These are phyloP conservation scores for Apamea anceps DNA, from an alignment of 2,888 invertebrate species.

Conservation along the genomic window DNA sequence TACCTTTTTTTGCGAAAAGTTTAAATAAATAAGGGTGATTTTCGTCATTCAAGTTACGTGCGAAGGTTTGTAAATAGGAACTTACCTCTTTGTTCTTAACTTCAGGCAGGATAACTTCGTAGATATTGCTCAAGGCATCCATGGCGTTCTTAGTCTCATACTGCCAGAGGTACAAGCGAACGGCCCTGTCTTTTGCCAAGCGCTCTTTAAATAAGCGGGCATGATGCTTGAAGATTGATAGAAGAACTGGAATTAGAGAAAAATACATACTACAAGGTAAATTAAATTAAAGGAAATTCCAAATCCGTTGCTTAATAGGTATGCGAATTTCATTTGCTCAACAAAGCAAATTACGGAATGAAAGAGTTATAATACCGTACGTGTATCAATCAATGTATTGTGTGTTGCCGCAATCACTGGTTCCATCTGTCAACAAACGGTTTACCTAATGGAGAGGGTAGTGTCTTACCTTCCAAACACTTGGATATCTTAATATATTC, in stretches of 20 bases:
- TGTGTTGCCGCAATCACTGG: too few species aligned
- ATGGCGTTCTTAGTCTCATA: conserved; percentile 34
- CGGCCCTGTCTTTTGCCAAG: conserved; percentile 58
- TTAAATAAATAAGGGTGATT: too few species aligned
- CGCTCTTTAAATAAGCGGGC: conserved; percentile 73
- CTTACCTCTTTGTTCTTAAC: conserved; percentile 27
- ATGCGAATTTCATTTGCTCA: too few species aligned
- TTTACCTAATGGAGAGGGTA: too few species aligned
- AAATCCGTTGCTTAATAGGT: too few species aligned
- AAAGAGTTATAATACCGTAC: too few species aligned
- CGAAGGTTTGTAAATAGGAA: too few species aligned
- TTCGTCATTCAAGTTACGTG: too few species aligned
- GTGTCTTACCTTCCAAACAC: conserved; percentile 54
- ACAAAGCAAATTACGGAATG: too few species aligned
- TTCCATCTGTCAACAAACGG: too few species aligned
- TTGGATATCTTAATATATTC: conserved; percentile 55
- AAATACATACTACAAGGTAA: background rate
- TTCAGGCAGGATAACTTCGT: conserved; percentile 56
- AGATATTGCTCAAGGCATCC: conserved; percentile 68
- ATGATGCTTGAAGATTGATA: conserved; percentile 71
- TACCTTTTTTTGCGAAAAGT: too few species aligned
- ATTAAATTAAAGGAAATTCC: background rate
- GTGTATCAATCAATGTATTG: too few species aligned
- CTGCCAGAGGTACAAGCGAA: conserved; percentile 68
- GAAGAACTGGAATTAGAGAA: conserved; percentile 64